Conservation (phyloP, 2,888 invertebrate species). For the Hyposoter didymator region DNA sequence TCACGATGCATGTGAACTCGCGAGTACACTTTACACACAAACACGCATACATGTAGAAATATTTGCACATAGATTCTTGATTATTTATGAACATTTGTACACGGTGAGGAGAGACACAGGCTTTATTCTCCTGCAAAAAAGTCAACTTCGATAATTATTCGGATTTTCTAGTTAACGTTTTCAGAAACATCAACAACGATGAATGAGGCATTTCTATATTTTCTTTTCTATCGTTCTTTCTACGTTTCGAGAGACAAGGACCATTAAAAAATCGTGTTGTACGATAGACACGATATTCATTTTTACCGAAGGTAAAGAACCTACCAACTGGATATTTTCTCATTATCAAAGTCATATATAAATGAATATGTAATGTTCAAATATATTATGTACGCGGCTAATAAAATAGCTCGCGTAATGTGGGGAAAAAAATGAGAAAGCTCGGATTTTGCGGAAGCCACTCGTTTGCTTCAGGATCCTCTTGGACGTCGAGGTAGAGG, state of each 20-base stretch:
- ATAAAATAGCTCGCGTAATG: constrained; percentile 20
- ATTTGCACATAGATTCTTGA: background rate
- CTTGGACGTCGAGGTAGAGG: constrained; percentile 53
- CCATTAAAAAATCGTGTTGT: constrained; percentile 10
- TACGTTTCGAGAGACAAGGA: constrained; percentile 11
- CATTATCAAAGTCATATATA: constrained; percentile 16
- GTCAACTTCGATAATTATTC: constrained; percentile 83
- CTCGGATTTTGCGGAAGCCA: constrained; percentile 32
- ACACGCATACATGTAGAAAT: constrained; percentile 57
- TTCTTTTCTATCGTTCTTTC: constrained; percentile 71
- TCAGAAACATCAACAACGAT: constrained; percentile 78
- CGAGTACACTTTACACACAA: constrained; percentile 54
- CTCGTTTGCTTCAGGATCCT: constrained; percentile 47
- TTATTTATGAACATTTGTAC: background rate
- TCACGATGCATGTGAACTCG: constrained; percentile 54
- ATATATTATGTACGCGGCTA: constrained; percentile 9
- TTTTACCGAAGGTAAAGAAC: constrained; percentile 19
- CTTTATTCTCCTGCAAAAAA: constrained; percentile 76
- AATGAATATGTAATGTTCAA: background rate
- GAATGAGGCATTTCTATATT: constrained; percentile 73
- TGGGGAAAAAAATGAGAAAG: constrained; percentile 35
- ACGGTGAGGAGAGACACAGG: constrained; percentile 27
- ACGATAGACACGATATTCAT: background rate
- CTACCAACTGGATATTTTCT: background rate
- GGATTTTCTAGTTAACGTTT: constrained; percentile 83